phyloP scores from a whole-genome alignment of 2,113 vertebrate genomes.

The Paracanthobrama guichenoti region DNA sequence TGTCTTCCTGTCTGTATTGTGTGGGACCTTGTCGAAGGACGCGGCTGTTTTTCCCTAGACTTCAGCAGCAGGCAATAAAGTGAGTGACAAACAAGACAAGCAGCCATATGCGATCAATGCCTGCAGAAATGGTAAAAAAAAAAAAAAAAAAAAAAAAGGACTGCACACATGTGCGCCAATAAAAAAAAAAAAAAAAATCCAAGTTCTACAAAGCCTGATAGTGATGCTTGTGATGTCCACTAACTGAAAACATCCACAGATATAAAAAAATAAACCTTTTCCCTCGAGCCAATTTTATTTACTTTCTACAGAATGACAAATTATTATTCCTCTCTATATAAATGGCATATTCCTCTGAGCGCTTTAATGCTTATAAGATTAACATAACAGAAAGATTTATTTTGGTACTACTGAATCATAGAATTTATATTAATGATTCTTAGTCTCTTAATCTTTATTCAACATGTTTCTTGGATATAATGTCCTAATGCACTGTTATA shows the following conservation, averaged over 20 bases:
- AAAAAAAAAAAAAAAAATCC: neutral
- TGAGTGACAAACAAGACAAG: slow-evolving; percentile 42
- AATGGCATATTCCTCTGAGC: neutral
- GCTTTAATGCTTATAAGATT: neutral
- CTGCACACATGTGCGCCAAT: neutral
- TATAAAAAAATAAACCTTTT: neutral
- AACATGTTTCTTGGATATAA: neutral
- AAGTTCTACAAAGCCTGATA: neutral
- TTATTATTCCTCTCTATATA: neutral
- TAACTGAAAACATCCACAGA: neutral
- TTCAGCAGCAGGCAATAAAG: slow-evolving; percentile 36
- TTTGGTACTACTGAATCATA: neutral
- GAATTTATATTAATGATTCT: neutral
- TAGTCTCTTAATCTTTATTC: neutral
- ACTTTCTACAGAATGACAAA: neutral
- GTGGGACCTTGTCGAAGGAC: slow-evolving; percentile 27
- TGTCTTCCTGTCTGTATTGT: neutral
- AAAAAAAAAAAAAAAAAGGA: neutral
- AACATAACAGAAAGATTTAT: neutral
- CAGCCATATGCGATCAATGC: slow-evolving; percentile 35
- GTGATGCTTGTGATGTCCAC: neutral
- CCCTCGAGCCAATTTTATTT: neutral
- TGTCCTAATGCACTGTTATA: neutral
- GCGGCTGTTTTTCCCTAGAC: slow-evolving; percentile 2
- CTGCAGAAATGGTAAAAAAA: slow-evolving; percentile 10